Evolutionary conservation across 2,888 invertebrate species (phyloP), one percentile per base, ranked within the genome.

Genomic region (Salpingus planirostris): DNA sequence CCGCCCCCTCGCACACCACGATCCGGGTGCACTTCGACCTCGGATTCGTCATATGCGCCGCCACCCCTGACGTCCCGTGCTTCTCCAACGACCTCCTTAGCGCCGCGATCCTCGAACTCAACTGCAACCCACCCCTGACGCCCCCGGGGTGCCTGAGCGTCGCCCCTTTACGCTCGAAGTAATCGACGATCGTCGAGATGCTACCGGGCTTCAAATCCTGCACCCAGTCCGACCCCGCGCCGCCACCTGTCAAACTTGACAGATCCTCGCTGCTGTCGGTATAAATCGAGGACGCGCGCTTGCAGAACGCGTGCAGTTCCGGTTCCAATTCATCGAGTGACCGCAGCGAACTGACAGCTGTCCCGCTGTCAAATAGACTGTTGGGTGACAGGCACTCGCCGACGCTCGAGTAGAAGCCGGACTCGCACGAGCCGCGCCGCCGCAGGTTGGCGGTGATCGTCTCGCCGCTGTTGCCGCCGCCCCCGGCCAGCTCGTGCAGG

Each of bases 251-350:
- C 31, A 87, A 68, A 54, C 84, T 85, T 21, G 85, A 85, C 29
- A 86, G 79, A 62, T 88, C 88, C 60, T 88, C 88, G 24, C 83
- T 85, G 55, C 86, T 86, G 62, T 88, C 88, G 1, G 88, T 88
- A 67, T 85, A 88, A 33, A 86, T 84, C 44, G 86, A 86, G 31
- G 82, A 81, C 21, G 85, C 78, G 40, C 81, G 72, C 59, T 78
- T 77, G 52, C 75, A 73, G 10, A 68, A 56, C 33, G 73, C 71
- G 22, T 75, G 66, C 29, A 76, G 52, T 42, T 75, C 74, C 12
- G 72, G 62, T 27, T 71, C 74, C 21, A 75, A 50, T 49, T 77
- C 78, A 51, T 75, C 75, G 24, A 76, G 59, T 8, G 75, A 74
- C 24, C 76, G 66, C 31, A 76, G 55, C 1, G 75, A 73, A 50